phyloP scores from a whole-genome alignment of 2,113 vertebrate species.

The Turnix velox region DNA sequence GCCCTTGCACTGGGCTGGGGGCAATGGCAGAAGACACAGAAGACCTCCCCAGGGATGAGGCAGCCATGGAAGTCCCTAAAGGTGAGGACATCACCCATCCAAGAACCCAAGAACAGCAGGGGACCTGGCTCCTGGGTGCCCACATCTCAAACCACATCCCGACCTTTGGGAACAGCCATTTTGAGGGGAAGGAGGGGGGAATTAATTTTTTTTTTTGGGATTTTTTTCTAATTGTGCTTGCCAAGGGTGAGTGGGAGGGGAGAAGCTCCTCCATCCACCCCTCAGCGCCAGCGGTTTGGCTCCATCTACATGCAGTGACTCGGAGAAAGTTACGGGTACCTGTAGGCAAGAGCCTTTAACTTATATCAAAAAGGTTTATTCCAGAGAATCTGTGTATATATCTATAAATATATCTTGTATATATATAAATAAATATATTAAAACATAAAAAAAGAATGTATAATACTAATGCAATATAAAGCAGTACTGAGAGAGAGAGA shows the following conservation, averaged over 20 bases:
- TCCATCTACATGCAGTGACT: constrained; percentile 70
- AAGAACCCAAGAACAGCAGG: background rate
- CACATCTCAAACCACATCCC: background rate
- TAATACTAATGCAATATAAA: constrained; percentile 75
- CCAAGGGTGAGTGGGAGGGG: background rate
- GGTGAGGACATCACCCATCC: background rate
- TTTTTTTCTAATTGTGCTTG: background rate
- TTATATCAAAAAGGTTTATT: constrained; percentile 80
- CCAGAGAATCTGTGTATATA: constrained; percentile 83
- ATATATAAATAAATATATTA: constrained; percentile 64
- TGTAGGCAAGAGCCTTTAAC: constrained; percentile 73
- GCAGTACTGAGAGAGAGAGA: constrained; percentile 75
- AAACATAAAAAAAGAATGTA: constrained; percentile 57
- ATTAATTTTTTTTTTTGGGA: background rate
- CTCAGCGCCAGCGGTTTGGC: background rate
- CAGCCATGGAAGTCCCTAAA: background rate
- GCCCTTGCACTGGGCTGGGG: background rate
- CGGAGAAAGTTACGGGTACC: constrained; percentile 76
- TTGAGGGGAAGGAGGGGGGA: background rate
- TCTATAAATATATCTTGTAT: constrained; percentile 78
- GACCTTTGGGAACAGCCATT: background rate
- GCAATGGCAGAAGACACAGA: background rate
- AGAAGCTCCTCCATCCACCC: background rate
- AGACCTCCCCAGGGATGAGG: background rate
- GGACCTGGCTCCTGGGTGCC: background rate